Evolutionary conservation across 2,888 invertebrate genomes (phyloP).

Genomic region (Anthophora plumipes): DNA sequence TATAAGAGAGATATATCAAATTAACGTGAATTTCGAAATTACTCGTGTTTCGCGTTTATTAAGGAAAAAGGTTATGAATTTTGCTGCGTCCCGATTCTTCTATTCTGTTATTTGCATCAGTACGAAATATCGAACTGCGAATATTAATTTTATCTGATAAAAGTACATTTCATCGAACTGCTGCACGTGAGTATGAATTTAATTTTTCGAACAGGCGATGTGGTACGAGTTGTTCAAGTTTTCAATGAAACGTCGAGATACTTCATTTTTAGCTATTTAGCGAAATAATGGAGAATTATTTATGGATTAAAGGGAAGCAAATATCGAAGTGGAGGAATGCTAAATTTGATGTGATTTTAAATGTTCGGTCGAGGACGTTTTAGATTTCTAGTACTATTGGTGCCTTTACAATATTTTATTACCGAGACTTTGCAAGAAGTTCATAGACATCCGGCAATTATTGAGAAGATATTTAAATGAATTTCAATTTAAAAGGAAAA

Average conservation of each 20-base stretch:
- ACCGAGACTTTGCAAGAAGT: too few relatives aligned
- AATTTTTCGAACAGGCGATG: not conserved
- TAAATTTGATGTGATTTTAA: too few relatives aligned
- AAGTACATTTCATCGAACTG: not conserved
- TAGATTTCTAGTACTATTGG: too few relatives aligned
- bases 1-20: not conserved
- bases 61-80: not conserved
- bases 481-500: too few relatives aligned
- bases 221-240: constrained; percentile 1
- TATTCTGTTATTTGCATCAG: not conserved
- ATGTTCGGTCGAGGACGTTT: too few relatives aligned
- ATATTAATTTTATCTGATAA: not conserved
- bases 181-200: not conserved
- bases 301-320: too few relatives aligned
- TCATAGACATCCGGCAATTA: too few relatives aligned
- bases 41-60: not conserved
- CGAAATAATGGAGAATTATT: not conserved
- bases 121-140: not conserved
- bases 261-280: not conserved
- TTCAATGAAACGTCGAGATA: not conserved
- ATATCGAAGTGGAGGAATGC: too few relatives aligned
- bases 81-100: not conserved
- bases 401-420: too few relatives aligned
- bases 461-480: too few relatives aligned
- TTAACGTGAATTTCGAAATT: not conserved